Evolutionary conservation across 2,797 vertebrate species (phyloP), one percentile per base, ranked within the genome.

Genomic region (Menidia menidia): DNA sequence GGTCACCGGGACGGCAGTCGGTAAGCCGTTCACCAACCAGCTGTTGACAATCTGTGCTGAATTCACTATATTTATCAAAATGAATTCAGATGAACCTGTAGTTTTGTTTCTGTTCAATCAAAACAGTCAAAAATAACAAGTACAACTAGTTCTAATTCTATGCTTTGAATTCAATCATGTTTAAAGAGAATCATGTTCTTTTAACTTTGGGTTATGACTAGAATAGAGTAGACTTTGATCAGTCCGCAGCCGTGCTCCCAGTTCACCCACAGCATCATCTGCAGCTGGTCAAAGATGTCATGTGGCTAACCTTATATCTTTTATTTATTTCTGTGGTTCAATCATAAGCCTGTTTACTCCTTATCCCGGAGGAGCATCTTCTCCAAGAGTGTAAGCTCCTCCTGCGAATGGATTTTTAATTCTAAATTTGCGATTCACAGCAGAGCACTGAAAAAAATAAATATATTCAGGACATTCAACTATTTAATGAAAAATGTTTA

Each of bases 331-430:
- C 45, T 31, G 33, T 16, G 61, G 68, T 70, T 81, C 82, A 44
- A 66, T 75, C 54, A 68, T 57, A 68, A 77, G 71, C 53, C 68
- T 73, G 71, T 79, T 81, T 71, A 50, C 58, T 75, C 16, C 33
- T 74, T 69, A 16, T 76, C 53, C 75, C 52, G 41, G 11, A 53
- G 42, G 32, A 80, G 33, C 63, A 80, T 72, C 79, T 73, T 48
- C 25, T 50, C 50, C 47, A 44, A 30, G 19, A 57, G 55, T 35
- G 6, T 42, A 60, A 52, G 70, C 30, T 0, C 54, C n/a, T 57
- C 41, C 11, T 41, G 19, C 3, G 0, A 55, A 25, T 43, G n/a
- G 2, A 18, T 13, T 66, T 75, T 56, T n/a, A 61, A 51, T 68
- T 13, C 43, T 12, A 12, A 56, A 55, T 35, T 43, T 52, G 7